Base-by-base conservation (phyloP, 2,113 vertebrate species). In the Hemiscyllium ocellatum region DNA sequence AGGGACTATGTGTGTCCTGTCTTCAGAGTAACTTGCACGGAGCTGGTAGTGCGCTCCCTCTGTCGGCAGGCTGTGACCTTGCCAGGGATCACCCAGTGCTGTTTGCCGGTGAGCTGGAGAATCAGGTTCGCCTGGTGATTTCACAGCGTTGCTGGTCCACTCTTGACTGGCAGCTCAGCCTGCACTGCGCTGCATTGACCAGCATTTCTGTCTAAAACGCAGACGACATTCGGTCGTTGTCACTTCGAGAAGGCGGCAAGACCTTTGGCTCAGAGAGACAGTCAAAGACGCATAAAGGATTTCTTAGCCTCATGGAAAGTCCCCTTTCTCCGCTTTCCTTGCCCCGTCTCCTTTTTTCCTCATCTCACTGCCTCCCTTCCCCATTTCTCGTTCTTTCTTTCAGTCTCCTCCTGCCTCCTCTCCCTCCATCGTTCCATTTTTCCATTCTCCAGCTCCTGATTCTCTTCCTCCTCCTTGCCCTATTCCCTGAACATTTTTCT, bases 71-170 rank as follows among this genome's bases (percentile, higher is more conserved):
- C 12, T 56, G 12, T 29, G 29, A 61, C 15, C 56, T 13, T 52
- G 33, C 50, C 1, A 33, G 50, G 29, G 29, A 19, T 33, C 26
- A 56, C 4, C 56, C 52, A 56, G 87, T 13, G 56, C 87, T 17
- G 4, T 83, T 42, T 42, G 17, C 17, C n/a, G 42, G 37, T 47
- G 52, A 29, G 85, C n/a, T 69, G 66, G 91, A 69, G 65, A 66
- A 20, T 42, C 65, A 26, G 91, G 91, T 37, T 37, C 91, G 91
- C 65, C 91, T 94, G 91, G 66, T 94, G 66, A 69, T 70, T 93
- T 22, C 90, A 93, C 33, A 22, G 29, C 33, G 17, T 33, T 12
- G 29, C 90, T n/a, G 90, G 13, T 47, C 47, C 52, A 22, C 5
- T 10, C 87, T 90, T 90, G 87, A 15, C 33, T 10, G 10, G 47